Conservation (phyloP, 1,140 invertebrate genomes). For the Brachionus rotundiformis region DNA sequence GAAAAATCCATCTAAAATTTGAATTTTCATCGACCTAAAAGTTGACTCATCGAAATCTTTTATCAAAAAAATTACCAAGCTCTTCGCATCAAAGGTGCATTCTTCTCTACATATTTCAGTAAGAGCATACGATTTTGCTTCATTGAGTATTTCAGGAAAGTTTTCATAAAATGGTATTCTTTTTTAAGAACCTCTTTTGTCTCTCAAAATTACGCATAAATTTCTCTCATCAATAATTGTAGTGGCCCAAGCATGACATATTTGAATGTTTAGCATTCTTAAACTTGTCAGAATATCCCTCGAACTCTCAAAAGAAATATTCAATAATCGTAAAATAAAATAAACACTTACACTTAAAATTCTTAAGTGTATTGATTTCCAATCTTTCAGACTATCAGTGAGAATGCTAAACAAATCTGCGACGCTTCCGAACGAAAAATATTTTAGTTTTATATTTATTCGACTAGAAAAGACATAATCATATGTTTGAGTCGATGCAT, state of each 20-base stretch:
- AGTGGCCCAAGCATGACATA: conserved; percentile 25
- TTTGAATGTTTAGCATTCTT: neutral
- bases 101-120: no score
- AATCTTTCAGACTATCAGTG: conserved; percentile 10
- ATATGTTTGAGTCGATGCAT: conserved; percentile 16
- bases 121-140: no score
- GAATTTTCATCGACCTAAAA: neutral
- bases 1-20: neutral
- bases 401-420: neutral
- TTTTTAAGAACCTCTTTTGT: no score
- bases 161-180: no score
- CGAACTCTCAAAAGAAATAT: conserved; percentile 37
- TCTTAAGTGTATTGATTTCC: conserved; percentile 7
- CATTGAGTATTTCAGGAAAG: no score
- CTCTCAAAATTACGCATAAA: no score
- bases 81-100: no score
- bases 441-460: neutral
- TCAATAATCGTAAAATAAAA: neutral
- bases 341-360: neutral
- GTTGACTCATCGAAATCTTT: neutral
- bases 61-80: no score
- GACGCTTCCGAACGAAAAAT: conserved; percentile 7
- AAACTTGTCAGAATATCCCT: conserved; percentile 40
- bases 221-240: conserved; percentile 30
- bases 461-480: neutral